Conservation (phyloP, 2,113 vertebrate species). For the Microtus montanus region DNA sequence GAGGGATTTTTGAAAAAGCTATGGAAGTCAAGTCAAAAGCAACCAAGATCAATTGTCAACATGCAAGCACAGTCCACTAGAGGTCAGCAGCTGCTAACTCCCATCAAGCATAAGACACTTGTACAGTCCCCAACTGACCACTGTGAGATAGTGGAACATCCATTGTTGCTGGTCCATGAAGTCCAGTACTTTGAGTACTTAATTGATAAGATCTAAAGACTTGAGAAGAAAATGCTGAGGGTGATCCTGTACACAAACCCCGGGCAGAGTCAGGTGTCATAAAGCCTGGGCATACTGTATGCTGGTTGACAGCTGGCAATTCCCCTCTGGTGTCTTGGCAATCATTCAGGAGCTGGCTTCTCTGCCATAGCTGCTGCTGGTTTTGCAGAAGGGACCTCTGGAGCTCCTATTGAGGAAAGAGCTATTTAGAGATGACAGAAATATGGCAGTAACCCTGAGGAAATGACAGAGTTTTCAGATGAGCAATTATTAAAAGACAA, state of each 20-base stretch:
- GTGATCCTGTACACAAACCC: no score
- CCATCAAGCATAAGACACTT: accelerated
- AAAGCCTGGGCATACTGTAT: accelerated
- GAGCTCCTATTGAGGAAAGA: background rate
- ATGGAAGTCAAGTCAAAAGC: background rate
- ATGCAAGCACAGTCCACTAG: background rate
- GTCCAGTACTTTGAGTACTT: background rate
- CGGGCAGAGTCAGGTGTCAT: accelerated
- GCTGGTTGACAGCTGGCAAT: background rate
- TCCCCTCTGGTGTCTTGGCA: background rate
- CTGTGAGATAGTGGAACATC: background rate
- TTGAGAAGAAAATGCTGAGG: background rate
- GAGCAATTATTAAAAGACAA: background rate
- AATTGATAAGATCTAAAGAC: background rate
- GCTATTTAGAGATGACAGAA: background rate
- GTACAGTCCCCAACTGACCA: no score
- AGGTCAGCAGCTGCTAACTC: conserved; percentile 21
- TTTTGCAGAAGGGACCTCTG: background rate
- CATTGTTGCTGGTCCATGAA: accelerated
- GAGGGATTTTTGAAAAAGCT: background rate
- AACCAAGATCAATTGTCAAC: background rate
- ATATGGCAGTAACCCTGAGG: background rate
- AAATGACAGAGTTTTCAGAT: background rate
- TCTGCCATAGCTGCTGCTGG: background rate
- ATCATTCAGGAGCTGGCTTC: background rate